Percentiles rank a stretch among this genome's conserved stretches.
Evolutionary conservation across 2,888 invertebrate genomes (phyloP).

Genomic region (Phalera bucephala): DNA sequence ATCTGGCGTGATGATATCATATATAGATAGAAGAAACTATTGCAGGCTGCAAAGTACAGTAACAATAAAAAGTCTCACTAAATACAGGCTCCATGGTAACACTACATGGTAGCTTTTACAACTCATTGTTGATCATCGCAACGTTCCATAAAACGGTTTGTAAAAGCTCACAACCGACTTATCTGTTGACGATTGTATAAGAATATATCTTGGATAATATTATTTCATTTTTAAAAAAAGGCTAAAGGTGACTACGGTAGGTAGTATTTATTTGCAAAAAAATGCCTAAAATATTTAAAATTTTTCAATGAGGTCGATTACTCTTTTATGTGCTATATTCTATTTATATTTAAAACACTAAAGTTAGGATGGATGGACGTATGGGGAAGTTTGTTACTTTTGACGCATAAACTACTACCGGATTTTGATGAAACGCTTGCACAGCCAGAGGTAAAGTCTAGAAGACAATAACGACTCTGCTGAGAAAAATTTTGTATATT

Average conservation of each 20-base stretch:
- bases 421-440: too few relatives aligned
- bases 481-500: too few relatives aligned
- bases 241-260: constrained; percentile 18
- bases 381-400: too few relatives aligned
- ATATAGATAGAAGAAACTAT: too few relatives aligned
- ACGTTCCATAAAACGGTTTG: constrained; percentile 41
- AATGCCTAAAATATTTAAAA: not conserved
- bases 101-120: constrained; percentile 39
- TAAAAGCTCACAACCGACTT: constrained; percentile 21
- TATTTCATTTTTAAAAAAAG: constrained; percentile 12
- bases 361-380: too few relatives aligned
- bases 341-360: too few relatives aligned
- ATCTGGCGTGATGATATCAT: too few relatives aligned
- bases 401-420: too few relatives aligned
- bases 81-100: not conserved
- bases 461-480: too few relatives aligned
- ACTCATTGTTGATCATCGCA: constrained; percentile 54
- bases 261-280: constrained; percentile 3
- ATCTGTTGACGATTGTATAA: constrained; percentile 13
- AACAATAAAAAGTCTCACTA: not conserved
- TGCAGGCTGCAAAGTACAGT: not conserved
- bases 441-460: too few relatives aligned
- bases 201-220: constrained; percentile 9
- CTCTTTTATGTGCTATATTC: not conserved
- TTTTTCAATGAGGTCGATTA: not conserved